Base-by-base conservation (phyloP, 2,888 invertebrate genomes). In the Schrankia costaestrigalis region DNA sequence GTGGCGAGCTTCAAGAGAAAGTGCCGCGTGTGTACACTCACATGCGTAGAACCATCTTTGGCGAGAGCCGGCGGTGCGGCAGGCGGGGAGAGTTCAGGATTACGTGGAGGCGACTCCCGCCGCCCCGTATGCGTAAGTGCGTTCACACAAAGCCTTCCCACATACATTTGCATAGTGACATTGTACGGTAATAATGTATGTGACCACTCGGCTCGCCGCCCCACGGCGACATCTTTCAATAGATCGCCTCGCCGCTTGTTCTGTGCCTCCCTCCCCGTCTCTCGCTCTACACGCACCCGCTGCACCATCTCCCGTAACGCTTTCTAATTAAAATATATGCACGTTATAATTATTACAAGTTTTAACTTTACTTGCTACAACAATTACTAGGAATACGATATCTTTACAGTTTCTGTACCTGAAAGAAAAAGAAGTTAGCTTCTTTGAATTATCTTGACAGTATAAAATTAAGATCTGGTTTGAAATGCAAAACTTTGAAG, bases 1-100 rank as follows among this genome's bases (percentile, higher is more conserved):
- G 83, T 86, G 88, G 87, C 87, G 87, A 88, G 89, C 88, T 89
- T 84, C 86, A 85, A 89, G 89, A 89, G 89, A 88, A 89, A 89
- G 86, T 87, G 89, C 88, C 86, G 79, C 84, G 83, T 86, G 78
- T 83, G 81, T 81, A 83, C 78, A 69, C 84, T 80, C 84, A 85
- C 86, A 85, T 83, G 75, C 82, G 81, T 83, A 83, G 65, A 75
- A 76, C 79, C 82, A 82, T 85, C 86, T 84, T 85, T 79, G 72
- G 75, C 74, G 69, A 71, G 71, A 64, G 63, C 76, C 64, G 64
- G 63, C 65, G 64, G 73, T 69, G 70, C 63, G 68, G 70, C 56
- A 47, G 56, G 60, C 62, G 64, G 74, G 71, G 76, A 73, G 70
- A 68, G 71, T 73, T 71, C 77, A 82, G 84, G 86, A 85, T 83